Conservation (phyloP, 2,888 invertebrate species). For the Caenorhabditis panamensis region DNA sequence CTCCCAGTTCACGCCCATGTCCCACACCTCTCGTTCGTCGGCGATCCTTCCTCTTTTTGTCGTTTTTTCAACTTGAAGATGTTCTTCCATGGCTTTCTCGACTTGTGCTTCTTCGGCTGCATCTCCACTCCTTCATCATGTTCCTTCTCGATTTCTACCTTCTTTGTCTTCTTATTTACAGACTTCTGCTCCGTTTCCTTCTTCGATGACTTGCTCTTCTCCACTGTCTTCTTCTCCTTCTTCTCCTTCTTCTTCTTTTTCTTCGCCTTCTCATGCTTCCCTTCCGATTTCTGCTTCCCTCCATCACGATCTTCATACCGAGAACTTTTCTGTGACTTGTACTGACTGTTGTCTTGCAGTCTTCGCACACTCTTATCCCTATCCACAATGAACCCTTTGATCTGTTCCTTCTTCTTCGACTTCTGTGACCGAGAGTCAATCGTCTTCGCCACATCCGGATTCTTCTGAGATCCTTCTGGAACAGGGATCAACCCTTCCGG, state of each 20-base stretch:
- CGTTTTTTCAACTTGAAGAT: constrained; percentile 19
- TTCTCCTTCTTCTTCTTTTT: not conserved
- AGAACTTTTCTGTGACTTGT: constrained; percentile 22
- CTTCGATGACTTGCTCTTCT: constrained; percentile 18
- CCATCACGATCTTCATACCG: constrained; percentile 5
- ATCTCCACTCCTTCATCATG: not conserved
- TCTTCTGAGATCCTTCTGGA: constrained; percentile 27
- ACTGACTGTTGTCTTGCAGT: constrained; percentile 13
- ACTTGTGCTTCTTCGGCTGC: not conserved
- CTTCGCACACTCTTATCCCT: constrained; percentile 38
- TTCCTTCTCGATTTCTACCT: constrained; percentile 1
- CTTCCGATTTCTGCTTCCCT: not conserved
- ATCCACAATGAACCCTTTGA: constrained; percentile 22
- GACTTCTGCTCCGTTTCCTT: not conserved
- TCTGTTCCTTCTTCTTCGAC: constrained; percentile 6
- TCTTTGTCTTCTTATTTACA: constrained; percentile 9
- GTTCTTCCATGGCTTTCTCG: constrained; percentile 22
- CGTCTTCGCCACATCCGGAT: constrained; percentile 24
- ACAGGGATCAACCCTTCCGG: constrained; percentile 24
- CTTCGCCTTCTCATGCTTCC: constrained; percentile 1
- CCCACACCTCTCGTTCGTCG: constrained; percentile 15
- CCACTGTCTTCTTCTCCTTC: not conserved
- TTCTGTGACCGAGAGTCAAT: constrained; percentile 8
- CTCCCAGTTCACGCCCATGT: constrained; percentile 22
- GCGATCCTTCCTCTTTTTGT: constrained; percentile 1